Conservation (phyloP, 2,888 invertebrate genomes). For the Mechanitis messenoides region DNA sequence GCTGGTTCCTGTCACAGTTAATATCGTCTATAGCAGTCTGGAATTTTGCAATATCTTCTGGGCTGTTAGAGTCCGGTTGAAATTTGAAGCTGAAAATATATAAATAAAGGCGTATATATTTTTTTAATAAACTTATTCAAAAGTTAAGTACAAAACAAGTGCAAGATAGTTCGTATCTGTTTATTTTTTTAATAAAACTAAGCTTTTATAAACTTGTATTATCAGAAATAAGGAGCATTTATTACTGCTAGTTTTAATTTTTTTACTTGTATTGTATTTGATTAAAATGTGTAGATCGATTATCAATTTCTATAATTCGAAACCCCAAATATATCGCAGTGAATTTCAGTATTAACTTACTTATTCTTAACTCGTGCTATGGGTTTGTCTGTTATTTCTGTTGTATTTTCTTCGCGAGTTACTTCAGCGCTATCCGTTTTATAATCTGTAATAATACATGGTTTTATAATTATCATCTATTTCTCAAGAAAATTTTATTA, state of each 20-base stretch:
- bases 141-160: no score
- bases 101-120: not conserved
- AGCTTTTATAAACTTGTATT: no score
- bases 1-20: constrained; percentile 42
- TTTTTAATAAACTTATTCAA: no score
- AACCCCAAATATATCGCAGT: no score
- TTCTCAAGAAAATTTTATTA: not conserved
- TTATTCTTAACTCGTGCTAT: constrained; percentile 33
- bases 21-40: constrained; percentile 59
- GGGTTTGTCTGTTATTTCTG: constrained; percentile 29
- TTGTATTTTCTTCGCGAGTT: constrained; percentile 4
- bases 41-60: constrained; percentile 48
- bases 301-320: no score
- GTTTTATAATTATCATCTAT: no score
- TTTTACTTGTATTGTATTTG: no score
- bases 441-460: constrained; percentile 42
- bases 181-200: no score
- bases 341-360: constrained; percentile 28
- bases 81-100: constrained; percentile 51
- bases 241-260: no score
- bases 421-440: constrained; percentile 45
- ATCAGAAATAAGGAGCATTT: no score
- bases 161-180: no score
- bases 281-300: no score
- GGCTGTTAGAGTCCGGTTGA: constrained; percentile 49